Percentiles rank a stretch among this genome's conserved stretches.
Conservation (phyloP, 2,888 invertebrate genomes). For the Polia nebulosa region DNA sequence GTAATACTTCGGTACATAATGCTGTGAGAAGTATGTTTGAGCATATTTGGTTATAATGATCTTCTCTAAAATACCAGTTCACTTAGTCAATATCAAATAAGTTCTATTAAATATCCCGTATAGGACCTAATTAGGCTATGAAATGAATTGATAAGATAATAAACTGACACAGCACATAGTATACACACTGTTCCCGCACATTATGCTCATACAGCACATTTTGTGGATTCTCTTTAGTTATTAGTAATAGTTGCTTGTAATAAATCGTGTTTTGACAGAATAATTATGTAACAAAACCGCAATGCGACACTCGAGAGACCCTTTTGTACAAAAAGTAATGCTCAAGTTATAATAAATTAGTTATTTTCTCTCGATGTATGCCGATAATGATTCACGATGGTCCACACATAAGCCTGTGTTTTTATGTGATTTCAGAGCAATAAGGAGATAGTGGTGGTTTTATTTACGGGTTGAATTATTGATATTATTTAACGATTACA, state of each 20-base stretch:
- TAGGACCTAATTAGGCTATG: no score
- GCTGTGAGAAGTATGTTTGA: background rate
- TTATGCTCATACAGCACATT: background rate
- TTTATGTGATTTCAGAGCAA: conserved; percentile 14
- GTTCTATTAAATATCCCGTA: no score
- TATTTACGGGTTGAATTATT: background rate
- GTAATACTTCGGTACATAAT: no score
- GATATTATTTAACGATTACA: no score
- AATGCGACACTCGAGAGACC: conserved; percentile 7
- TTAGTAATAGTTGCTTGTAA: background rate
- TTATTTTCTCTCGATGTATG: no score
- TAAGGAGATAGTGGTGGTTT: background rate
- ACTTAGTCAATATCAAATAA: no score
- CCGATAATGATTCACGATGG: no score
- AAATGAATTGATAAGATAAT: no score
- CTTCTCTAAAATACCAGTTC: background rate
- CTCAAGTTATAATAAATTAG: conserved; percentile 14
- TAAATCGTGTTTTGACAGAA: conserved; percentile 36
- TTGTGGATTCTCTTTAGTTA: no score
- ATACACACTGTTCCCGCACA: no score
- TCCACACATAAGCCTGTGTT: no score
- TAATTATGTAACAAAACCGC: conserved; percentile 42
- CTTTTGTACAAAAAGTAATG: conserved; percentile 25
- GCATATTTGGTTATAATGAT: background rate
- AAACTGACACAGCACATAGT: no score